Evolutionary conservation across 1,140 invertebrate species (phyloP).

Genomic region (Parapsyche elsis): DNA sequence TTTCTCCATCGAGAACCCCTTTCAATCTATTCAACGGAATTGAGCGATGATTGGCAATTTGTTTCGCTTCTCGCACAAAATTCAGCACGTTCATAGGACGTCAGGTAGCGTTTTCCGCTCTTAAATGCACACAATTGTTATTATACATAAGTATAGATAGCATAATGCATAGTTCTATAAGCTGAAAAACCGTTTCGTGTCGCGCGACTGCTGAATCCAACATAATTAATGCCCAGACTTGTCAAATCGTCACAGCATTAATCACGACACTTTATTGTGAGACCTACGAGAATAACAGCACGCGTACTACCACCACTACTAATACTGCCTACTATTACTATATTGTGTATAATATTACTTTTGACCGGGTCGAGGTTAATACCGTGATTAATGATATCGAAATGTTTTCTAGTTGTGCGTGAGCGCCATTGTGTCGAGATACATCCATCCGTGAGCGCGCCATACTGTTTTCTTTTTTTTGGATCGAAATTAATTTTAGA

Average conservation of each 20-base stretch:
- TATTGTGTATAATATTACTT: slow-evolving; percentile 26
- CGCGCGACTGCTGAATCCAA: background rate
- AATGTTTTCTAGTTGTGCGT: slow-evolving; percentile 12
- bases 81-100: background rate
- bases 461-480: slow-evolving; percentile 1
- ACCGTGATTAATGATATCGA: slow-evolving; percentile 31
- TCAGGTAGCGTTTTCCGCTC: background rate
- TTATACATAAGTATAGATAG: too few species aligned
- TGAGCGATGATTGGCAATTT: slow-evolving; percentile 54
- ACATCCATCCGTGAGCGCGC: background rate
- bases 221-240: slow-evolving; percentile 12
- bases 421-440: slow-evolving; percentile 5
- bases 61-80: slow-evolving; percentile 41
- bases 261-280: slow-evolving; percentile 12
- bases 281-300: background rate
- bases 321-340: background rate
- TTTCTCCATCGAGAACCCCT: slow-evolving; percentile 21
- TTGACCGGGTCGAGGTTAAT: slow-evolving; percentile 32
- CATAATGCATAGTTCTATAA: too few species aligned
- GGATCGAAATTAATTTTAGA: background rate
- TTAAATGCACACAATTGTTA: too few species aligned
- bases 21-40: slow-evolving; percentile 25
- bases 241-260: slow-evolving; percentile 34
- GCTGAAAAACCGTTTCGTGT: background rate
- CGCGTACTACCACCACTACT: background rate